phyloP scores from a whole-genome alignment of 53 echinoderm and acorn worm genomes.

The Stichopus horrens region DNA sequence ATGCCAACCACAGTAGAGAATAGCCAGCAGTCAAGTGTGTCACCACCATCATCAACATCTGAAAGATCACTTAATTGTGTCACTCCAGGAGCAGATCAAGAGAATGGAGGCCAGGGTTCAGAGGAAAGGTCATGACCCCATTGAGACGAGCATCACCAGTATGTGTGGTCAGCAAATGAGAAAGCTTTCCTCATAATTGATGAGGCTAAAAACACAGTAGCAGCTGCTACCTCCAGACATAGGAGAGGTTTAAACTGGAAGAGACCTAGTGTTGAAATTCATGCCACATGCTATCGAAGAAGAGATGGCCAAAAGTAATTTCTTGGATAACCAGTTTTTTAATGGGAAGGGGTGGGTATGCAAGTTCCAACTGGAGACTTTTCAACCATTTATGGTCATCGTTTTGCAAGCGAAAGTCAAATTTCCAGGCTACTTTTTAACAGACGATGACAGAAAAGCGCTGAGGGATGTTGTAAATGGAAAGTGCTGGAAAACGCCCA shows the following conservation, averaged over 20 bases:
- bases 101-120: no score
- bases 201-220: not conserved
- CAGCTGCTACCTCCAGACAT: not conserved
- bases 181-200: no score
- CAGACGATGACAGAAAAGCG: not conserved
- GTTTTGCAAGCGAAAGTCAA: not conserved
- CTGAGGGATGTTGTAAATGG: not conserved
- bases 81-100: no score
- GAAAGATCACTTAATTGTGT: no score
- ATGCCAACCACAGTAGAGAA: no score
- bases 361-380: not conserved
- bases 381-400: not conserved
- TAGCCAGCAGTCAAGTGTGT: no score
- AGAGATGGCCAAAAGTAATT: not conserved
- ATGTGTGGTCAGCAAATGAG: no score
- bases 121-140: no score
- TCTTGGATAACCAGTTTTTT: not conserved
- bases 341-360: not conserved
- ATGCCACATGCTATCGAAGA: not conserved
- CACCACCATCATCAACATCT: no score
- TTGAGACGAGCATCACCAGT: no score
- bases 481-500: not conserved
- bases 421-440: not conserved
- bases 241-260: not conserved
- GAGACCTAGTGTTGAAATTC: not conserved